A percentile compares a stretch with the other conserved stretches of the same genome.
phyloP scores from a whole-genome alignment of 1,140 invertebrate genomes.

The Trigoniulus corallinus region DNA sequence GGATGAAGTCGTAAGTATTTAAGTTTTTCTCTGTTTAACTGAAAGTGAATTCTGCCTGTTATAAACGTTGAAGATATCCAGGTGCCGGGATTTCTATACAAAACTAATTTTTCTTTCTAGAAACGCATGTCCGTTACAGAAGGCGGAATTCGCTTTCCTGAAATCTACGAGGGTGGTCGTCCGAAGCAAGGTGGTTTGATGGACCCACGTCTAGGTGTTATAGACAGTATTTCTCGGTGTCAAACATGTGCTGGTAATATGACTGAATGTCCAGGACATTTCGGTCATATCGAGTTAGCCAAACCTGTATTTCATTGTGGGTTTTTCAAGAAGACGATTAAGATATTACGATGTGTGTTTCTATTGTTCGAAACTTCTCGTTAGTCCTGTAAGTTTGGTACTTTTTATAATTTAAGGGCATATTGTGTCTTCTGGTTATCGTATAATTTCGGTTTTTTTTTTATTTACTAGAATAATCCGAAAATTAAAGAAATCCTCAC shows the following conservation, averaged over 20 bases:
- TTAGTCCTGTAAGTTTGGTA: constrained; percentile 62
- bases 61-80: background rate
- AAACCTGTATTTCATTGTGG: constrained; percentile 98
- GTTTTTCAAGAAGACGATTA: constrained; percentile 93
- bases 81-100: no score
- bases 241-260: constrained; percentile 97
- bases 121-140: constrained; percentile 95
- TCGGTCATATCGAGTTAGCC: constrained; percentile 94
- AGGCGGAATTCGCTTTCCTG: constrained; percentile 87
- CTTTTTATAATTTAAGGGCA: background rate
- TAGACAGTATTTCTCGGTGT: constrained; percentile 82
- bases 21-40: no score
- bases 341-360: constrained; percentile 94
- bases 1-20: constrained; percentile 90
- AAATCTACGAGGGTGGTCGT: constrained; percentile 94
- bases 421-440: constrained; percentile 24
- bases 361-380: constrained; percentile 89
- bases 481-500: constrained; percentile 94
- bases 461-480: constrained; percentile 55
- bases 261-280: constrained; percentile 97
- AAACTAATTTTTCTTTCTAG: no score
- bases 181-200: constrained; percentile 96
- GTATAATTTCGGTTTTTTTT: constrained; percentile 13
- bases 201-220: constrained; percentile 96
- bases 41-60: background rate